Conservation (phyloP, 2,113 vertebrate genomes). For the Chroicocephalus ridibundus region DNA sequence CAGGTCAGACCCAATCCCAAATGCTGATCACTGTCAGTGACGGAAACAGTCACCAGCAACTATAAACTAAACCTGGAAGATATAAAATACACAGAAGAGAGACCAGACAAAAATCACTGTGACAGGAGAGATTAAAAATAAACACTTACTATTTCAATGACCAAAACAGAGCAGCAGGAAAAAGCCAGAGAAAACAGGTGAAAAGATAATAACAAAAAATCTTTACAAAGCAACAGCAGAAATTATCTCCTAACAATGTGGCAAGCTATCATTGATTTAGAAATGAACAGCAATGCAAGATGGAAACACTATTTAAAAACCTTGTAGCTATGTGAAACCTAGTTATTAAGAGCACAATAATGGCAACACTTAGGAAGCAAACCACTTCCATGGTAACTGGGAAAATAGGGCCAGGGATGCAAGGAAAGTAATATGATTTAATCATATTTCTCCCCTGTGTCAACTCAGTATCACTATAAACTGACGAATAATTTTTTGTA, state of each 20-base stretch:
- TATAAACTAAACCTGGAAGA: neutral
- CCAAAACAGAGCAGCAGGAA: neutral
- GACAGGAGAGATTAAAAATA: neutral
- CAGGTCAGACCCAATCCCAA: neutral
- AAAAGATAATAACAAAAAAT: neutral
- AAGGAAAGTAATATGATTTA: neutral
- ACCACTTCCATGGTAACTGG: slow-evolving; percentile 19
- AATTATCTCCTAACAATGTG: neutral
- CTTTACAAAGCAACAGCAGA: neutral
- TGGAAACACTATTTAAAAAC: neutral
- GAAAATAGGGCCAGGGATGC: neutral
- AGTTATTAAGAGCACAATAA: slow-evolving; percentile 19
- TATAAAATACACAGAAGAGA: neutral
- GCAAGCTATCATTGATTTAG: neutral
- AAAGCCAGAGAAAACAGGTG: neutral
- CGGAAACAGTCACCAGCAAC: neutral
- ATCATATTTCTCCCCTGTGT: neutral
- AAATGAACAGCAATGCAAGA: neutral
- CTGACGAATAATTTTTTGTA: neutral
- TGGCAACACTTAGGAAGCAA: neutral
- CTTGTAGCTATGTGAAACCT: slow-evolving; percentile 11
- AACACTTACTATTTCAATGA: neutral
- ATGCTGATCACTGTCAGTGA: neutral
- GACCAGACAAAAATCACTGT: neutral
- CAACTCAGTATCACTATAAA: neutral